A percentile compares a stretch with the other conserved stretches of the same genome.
phyloP scores from a whole-genome alignment of 2,888 invertebrate species.

The Chrysolina americana region DNA sequence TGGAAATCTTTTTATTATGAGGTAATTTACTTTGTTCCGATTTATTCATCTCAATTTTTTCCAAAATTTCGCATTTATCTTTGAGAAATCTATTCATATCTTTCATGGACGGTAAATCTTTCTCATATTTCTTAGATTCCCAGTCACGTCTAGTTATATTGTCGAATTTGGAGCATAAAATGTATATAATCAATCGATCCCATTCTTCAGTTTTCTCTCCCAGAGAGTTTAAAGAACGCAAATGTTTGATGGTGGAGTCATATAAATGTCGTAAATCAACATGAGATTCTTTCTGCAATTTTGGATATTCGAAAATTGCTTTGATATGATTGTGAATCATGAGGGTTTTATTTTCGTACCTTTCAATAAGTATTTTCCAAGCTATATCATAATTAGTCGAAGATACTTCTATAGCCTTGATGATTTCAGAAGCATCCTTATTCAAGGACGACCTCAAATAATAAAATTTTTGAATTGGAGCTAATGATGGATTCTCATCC shows the following conservation, averaged over 20 bases:
- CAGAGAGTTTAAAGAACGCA: neutral
- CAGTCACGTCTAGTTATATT: conserved; percentile 1
- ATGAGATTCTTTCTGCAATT: neutral
- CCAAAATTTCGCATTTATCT: neutral
- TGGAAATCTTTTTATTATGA: neutral
- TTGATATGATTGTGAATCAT: neutral
- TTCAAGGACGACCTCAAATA: neutral
- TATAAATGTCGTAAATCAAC: neutral
- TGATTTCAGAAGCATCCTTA: neutral
- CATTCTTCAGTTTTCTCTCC: neutral
- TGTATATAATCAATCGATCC: neutral
- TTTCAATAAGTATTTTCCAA: neutral
- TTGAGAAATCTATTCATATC: neutral
- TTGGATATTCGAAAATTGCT: neutral
- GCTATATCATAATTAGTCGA: neutral
- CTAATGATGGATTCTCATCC: neutral
- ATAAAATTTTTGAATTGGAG: neutral
- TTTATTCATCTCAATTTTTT: neutral
- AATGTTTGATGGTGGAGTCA: neutral
- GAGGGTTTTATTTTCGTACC: neutral
- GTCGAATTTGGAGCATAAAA: neutral
- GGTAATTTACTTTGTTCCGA: neutral
- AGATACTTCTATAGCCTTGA: neutral
- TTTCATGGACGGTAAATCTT: neutral
- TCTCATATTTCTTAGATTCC: neutral